Conservation (phyloP, 64 coral and sea anemone genomes). For the Actinia tenebrosa region DNA sequence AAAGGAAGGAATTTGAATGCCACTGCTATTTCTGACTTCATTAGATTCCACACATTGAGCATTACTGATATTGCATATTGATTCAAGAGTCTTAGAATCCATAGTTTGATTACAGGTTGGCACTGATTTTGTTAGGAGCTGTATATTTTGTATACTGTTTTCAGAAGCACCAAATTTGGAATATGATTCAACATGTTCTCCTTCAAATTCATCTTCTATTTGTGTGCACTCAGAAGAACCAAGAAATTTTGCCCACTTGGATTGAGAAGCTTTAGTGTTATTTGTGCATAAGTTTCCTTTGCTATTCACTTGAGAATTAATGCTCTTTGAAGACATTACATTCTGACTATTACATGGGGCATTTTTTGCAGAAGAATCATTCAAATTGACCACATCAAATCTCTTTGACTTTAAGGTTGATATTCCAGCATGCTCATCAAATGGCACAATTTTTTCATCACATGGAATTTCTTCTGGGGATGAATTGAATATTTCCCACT, state of each 20-base stretch:
- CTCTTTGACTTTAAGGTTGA: background rate
- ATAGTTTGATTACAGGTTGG: background rate
- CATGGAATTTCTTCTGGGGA: background rate
- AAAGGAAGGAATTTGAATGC: background rate
- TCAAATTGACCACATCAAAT: background rate
- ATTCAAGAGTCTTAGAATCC: background rate
- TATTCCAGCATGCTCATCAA: background rate
- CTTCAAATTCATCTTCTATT: background rate
- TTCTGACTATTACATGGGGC: background rate
- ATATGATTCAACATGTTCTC: background rate
- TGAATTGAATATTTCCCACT: background rate
- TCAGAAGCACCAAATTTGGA: background rate
- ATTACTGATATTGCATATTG: background rate
- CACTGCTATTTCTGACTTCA: background rate
- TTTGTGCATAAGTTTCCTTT: background rate
- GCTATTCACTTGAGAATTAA: background rate
- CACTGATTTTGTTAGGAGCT: background rate
- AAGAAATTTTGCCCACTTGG: slow-evolving; percentile 2
- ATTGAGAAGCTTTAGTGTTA: background rate
- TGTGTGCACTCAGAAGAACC: background rate
- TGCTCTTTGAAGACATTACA: background rate
- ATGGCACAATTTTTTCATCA: background rate
- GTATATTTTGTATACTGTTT: background rate
- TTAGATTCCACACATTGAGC: background rate
- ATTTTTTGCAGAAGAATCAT: background rate